These are phyloP conservation scores for Stramonita haemastoma DNA, from an alignment of 2,888 invertebrate species.

Conservation along the genomic window DNA sequence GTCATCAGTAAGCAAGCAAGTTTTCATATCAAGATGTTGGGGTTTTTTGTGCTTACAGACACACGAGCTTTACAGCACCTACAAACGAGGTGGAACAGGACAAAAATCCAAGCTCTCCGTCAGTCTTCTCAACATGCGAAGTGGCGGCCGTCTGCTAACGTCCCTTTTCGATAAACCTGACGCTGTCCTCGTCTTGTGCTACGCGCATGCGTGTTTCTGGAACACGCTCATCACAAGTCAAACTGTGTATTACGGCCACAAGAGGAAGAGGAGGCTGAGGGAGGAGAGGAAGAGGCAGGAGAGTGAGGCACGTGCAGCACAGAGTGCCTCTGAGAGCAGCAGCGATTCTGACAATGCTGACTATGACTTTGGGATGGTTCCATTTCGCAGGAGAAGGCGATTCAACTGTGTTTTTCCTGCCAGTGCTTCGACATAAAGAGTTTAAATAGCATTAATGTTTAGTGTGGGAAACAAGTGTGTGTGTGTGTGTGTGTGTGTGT, in stretches of 20 bases:
- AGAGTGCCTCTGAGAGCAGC: conserved; percentile 1
- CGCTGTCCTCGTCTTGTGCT: conserved; percentile 34
- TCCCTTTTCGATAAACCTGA: conserved; percentile 36
- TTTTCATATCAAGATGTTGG: background rate
- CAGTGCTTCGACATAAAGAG: background rate
- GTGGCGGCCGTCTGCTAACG: conserved; percentile 37
- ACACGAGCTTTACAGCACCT: conserved; percentile 19
- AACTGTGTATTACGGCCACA: conserved; percentile 30
- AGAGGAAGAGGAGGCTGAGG: conserved; percentile 15
- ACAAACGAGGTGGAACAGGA: conserved; percentile 25
- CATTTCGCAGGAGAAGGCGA: background rate
- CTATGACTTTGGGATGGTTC: background rate
- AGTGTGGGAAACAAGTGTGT: background rate
- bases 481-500: background rate
- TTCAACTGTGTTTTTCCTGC: background rate
- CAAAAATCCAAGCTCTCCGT: conserved; percentile 29
- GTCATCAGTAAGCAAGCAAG: background rate
- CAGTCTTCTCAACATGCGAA: conserved; percentile 30
- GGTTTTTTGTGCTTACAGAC: conserved; percentile 2
- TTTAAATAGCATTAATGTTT: background rate
- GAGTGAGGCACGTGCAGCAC: background rate
- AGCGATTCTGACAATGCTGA: conserved; percentile 10
- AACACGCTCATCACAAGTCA: conserved; percentile 36
- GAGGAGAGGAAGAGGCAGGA: conserved; percentile 31
- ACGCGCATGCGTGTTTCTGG: conserved; percentile 36